phyloP scores from a whole-genome alignment of 2,113 vertebrate species.

The Lanius collurio region DNA sequence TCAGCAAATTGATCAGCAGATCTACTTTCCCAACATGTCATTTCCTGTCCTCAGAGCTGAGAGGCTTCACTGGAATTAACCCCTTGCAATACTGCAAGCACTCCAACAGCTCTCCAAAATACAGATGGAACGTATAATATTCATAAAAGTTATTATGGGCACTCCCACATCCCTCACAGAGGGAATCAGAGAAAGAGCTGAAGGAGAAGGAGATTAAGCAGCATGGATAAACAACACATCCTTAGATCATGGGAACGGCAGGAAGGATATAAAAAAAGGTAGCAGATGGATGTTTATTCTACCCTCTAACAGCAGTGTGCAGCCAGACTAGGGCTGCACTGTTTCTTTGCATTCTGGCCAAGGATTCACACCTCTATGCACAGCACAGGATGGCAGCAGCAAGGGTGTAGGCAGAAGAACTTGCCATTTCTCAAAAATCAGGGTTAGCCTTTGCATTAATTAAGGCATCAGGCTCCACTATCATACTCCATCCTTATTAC shows the following conservation, averaged over 20 bases:
- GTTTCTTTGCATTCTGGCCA: not conserved
- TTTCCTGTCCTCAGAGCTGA: not conserved
- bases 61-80: not conserved
- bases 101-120: not conserved
- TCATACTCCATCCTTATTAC: conserved; percentile 35
- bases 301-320: not conserved
- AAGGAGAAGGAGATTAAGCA: conserved; percentile 16
- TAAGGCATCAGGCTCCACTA: conserved; percentile 22
- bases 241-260: not conserved
- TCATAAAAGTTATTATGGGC: conserved; percentile 3
- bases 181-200: not conserved
- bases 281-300: conserved; percentile 29
- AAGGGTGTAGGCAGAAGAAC: conserved; percentile 28
- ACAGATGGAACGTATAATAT: conserved; percentile 10
- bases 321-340: not conserved
- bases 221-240: conserved; percentile 1
- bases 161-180: not conserved
- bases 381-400: conserved; percentile 10
- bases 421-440: conserved; percentile 14
- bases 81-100: not conserved
- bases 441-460: conserved; percentile 47
- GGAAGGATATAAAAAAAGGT: conserved; percentile 9
- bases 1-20: not conserved
- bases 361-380: not conserved
- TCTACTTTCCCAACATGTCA: not conserved